Conservation (phyloP, 1,140 invertebrate species). For the Aphaenogaster floridana region DNA sequence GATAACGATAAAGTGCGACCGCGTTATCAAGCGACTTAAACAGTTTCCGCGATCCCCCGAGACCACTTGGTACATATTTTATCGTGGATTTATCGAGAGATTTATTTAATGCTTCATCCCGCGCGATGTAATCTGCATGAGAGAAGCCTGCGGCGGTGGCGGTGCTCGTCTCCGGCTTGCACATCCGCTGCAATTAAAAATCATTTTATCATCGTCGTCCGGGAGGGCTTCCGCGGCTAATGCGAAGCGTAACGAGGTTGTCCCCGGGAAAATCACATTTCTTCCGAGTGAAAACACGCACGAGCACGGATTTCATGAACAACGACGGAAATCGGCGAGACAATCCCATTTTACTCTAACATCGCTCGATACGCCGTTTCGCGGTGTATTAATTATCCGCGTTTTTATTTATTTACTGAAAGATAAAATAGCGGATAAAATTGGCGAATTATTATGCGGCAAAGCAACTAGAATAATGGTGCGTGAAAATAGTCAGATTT, state of each 20-base stretch:
- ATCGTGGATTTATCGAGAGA: slow-evolving; percentile 40
- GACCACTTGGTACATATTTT: slow-evolving; percentile 33
- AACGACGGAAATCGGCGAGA: not conserved
- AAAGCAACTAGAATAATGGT: not conserved
- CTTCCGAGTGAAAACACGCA: slow-evolving; percentile 25
- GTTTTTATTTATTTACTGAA: slow-evolving; percentile 28
- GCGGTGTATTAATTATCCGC: not conserved
- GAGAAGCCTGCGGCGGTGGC: not conserved
- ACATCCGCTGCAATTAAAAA: slow-evolving; percentile 52
- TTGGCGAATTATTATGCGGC: not conserved
- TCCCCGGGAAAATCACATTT: slow-evolving; percentile 42
- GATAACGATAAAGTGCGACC: not conserved
- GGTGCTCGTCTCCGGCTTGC: not conserved
- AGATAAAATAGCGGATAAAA: slow-evolving; percentile 12
- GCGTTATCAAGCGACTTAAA: slow-evolving; percentile 29
- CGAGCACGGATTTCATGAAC: slow-evolving; percentile 5
- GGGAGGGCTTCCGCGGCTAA: not conserved
- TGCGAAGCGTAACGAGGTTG: slow-evolving; percentile 26
- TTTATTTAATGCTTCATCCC: slow-evolving; percentile 38
- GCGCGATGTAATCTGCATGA: slow-evolving; percentile 21
- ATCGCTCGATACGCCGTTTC: not conserved
- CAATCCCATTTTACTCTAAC: not conserved
- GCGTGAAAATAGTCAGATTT: slow-evolving; percentile 1
- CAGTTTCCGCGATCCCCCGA: not conserved
- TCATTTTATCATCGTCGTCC: slow-evolving; percentile 38